Evolutionary conservation across 2,797 vertebrate genomes (phyloP).

Genomic region (Rhinoraja longicauda): DNA sequence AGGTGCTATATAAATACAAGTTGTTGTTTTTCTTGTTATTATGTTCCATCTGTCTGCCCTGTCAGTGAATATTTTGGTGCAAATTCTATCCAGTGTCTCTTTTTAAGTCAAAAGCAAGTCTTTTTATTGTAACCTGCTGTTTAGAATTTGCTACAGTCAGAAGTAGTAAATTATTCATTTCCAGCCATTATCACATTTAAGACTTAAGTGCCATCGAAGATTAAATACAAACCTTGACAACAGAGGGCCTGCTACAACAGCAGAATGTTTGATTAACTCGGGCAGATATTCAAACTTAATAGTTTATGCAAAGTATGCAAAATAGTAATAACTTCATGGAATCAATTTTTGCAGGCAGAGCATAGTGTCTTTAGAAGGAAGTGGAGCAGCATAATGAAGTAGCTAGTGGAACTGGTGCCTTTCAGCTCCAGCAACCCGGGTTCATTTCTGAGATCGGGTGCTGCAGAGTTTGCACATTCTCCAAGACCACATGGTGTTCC

Average conservation of each 20-base stretch:
- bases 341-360: no score
- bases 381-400: no score
- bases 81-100: neutral
- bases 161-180: constrained; percentile 11
- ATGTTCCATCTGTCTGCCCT: neutral
- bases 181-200: neutral
- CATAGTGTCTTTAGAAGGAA: no score
- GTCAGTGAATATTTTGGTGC: neutral
- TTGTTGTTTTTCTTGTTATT: neutral
- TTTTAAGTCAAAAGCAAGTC: neutral
- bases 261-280: neutral
- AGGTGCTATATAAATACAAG: no score
- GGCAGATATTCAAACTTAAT: neutral
- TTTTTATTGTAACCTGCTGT: constrained; percentile 3
- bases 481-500: no score
- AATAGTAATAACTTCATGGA: no score
- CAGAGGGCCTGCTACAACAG: neutral
- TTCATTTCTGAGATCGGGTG: no score
- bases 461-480: no score
- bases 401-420: no score
- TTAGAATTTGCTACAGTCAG: neutral
- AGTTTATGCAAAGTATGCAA: no score
- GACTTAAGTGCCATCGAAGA: neutral
- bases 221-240: neutral
- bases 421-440: no score